phyloP scores from a whole-genome alignment of 2,888 invertebrate species.

The Heliconius hortense region DNA sequence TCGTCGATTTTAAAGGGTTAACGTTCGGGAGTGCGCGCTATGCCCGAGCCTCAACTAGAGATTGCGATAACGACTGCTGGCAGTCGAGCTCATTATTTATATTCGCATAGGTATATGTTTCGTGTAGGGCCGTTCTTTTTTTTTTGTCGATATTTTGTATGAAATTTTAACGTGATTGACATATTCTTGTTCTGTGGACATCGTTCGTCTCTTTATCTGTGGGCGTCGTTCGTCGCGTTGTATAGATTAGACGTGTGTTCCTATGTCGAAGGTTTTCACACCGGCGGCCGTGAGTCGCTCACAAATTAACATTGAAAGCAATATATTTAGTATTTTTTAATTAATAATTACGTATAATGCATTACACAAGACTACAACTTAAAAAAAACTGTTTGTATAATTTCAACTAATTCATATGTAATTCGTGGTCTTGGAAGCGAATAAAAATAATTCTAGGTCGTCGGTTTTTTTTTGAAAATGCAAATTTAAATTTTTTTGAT shows the following conservation, averaged over 20 bases:
- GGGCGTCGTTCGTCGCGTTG: constrained; percentile 4
- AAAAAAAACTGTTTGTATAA: background rate
- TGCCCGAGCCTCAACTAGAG: constrained; percentile 53
- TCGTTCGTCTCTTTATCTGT: background rate
- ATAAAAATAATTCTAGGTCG: background rate
- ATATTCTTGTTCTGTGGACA: constrained; percentile 12
- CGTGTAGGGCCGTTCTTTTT: constrained; percentile 32
- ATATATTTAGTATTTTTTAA: constrained; percentile 27
- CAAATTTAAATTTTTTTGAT: background rate
- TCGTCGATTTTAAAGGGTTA: constrained; percentile 30
- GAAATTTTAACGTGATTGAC: constrained; percentile 30
- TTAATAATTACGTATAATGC: background rate
- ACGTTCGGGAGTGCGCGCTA: constrained; percentile 36
- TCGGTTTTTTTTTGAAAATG: no score
- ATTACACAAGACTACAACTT: background rate
- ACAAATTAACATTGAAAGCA: constrained; percentile 30
- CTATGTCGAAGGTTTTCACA: constrained; percentile 27
- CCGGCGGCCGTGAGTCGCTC: constrained; percentile 1
- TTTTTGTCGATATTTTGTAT: constrained; percentile 26
- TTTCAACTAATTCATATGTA: background rate
- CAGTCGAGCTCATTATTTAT: constrained; percentile 54
- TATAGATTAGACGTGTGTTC: constrained; percentile 32
- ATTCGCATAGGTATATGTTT: constrained; percentile 33
- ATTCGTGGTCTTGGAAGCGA: background rate
- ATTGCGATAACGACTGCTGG: constrained; percentile 58